Conservation (phyloP, 2,888 invertebrate genomes). For the Ametastegia equiseti region DNA sequence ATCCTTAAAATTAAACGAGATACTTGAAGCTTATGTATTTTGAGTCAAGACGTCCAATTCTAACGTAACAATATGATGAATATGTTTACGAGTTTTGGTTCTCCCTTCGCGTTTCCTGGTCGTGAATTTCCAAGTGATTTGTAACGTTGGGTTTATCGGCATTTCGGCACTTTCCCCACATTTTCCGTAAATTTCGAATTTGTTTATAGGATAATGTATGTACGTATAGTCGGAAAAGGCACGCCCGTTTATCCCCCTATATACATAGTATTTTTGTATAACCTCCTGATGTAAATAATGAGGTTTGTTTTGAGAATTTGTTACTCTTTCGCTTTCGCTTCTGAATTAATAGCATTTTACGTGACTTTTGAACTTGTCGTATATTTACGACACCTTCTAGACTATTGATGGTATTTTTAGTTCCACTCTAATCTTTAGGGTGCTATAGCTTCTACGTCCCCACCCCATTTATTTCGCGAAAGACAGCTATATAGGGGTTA, state of each 20-base stretch:
- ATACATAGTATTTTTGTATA: no score
- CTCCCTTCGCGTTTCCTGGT: background rate
- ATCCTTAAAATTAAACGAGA: conserved; percentile 14
- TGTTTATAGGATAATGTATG: background rate
- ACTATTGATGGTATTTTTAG: conserved; percentile 10
- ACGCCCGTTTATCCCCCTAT: background rate
- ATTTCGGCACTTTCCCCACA: background rate
- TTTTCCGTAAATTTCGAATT: conserved; percentile 29
- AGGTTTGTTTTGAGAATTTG: conserved; percentile 7
- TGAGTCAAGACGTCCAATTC: background rate
- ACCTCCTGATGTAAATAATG: background rate
- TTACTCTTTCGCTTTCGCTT: conserved; percentile 13
- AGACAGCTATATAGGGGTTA: conserved; percentile 3
- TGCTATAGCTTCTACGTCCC: background rate
- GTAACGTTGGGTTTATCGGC: conserved; percentile 33
- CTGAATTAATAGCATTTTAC: background rate
- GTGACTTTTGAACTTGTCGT: conserved; percentile 27
- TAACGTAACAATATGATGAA: conserved; percentile 19
- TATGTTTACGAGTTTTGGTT: conserved; percentile 44
- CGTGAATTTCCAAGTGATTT: conserved; percentile 35
- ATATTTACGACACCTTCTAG: conserved; percentile 27
- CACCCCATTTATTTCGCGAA: conserved; percentile 12
- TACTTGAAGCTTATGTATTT: conserved; percentile 5
- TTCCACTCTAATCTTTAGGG: conserved; percentile 3
- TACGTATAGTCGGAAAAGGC: background rate